These are phyloP conservation scores for Drosophila melanosoma DNA, from an alignment of 2,888 invertebrate species.

Conservation along the genomic window DNA sequence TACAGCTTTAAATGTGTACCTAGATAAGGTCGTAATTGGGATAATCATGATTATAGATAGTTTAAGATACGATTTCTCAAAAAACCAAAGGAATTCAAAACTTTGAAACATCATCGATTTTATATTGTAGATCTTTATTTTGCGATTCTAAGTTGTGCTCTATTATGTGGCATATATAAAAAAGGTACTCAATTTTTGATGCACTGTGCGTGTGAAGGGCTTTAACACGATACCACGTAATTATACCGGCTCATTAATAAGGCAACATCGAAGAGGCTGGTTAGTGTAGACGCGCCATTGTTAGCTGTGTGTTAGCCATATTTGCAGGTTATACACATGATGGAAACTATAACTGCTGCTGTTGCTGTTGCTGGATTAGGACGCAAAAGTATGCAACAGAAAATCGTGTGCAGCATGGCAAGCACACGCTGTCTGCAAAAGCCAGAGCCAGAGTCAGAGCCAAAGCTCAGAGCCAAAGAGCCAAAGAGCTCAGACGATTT, in stretches of 20 bases:
- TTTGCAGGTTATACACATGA: constrained; percentile 9
- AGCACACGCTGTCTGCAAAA: constrained; percentile 31
- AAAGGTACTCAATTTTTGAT: background rate
- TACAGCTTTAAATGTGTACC: background rate
- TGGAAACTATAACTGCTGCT: background rate
- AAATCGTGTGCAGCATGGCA: constrained; percentile 43
- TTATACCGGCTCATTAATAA: constrained; percentile 72
- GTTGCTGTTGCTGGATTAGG: constrained; percentile 39
- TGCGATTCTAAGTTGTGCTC: background rate
- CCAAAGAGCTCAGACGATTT: constrained; percentile 68
- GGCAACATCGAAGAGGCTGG: constrained; percentile 50
- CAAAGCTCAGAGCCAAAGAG: constrained; percentile 17
- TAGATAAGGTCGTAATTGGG: background rate
- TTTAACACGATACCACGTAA: constrained; percentile 35
- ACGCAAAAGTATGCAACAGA: constrained; percentile 56
- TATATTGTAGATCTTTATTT: background rate
- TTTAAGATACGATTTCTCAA: background rate
- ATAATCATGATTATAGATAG: background rate
- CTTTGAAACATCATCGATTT: background rate
- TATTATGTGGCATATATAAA: background rate
- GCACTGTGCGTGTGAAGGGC: constrained; percentile 24
- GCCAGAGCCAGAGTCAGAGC: background rate
- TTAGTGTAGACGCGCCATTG: constrained; percentile 29
- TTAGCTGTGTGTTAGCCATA: constrained; percentile 36
- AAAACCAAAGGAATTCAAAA: background rate